Percentiles rank a stretch among this genome's conserved stretches.
phyloP scores from a whole-genome alignment of 2,113 vertebrate genomes.

The Corythaeola cristata region DNA sequence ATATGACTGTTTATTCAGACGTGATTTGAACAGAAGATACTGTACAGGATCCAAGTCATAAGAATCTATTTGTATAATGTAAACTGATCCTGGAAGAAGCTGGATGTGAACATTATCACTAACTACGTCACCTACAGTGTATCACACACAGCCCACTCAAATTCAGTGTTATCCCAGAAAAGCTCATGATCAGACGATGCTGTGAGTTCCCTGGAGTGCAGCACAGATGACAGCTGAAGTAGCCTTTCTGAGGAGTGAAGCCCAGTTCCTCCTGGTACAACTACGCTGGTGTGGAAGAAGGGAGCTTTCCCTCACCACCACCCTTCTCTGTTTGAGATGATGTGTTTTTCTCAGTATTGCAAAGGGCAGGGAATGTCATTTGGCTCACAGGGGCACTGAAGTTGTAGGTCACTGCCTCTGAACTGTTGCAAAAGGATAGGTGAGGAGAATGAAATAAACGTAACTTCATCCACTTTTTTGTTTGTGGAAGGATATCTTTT shows the following conservation, averaged over 20 bases:
- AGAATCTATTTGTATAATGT: not conserved
- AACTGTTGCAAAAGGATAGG: not conserved
- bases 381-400: not conserved
- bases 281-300: not conserved
- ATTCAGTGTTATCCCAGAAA: not conserved
- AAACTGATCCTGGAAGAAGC: constrained; percentile 7
- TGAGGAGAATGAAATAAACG: not conserved
- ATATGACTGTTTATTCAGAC: not conserved
- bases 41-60: not conserved
- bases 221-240: not conserved
- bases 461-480: not conserved
- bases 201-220: not conserved
- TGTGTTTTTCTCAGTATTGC: not conserved
- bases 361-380: not conserved
- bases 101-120: not conserved
- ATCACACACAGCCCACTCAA: not conserved
- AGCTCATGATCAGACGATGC: not conserved
- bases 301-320: not conserved
- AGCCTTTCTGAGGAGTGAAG: not conserved
- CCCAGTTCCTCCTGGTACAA: not conserved
- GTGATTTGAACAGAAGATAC: not conserved
- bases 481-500: not conserved
- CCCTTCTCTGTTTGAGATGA: not conserved
- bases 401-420: not conserved
- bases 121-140: not conserved